phyloP scores from a whole-genome alignment of 2,797 vertebrate genomes.

The Arrhamphus sclerolepis region DNA sequence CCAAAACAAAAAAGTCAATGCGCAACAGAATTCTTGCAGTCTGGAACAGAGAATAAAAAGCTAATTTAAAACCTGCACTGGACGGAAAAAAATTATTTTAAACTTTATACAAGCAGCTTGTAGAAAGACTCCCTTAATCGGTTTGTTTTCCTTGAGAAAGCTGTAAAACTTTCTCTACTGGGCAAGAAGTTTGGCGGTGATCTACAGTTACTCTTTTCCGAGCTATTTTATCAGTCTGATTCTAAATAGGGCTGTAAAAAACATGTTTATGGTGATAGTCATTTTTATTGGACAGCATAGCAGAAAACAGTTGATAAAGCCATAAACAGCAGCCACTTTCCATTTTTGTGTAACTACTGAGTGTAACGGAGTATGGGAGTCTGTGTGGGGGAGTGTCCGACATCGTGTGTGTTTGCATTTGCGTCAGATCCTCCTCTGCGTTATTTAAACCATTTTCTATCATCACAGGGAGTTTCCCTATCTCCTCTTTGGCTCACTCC shows the following conservation, averaged over 20 bases:
- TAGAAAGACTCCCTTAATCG: not conserved
- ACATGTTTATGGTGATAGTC: constrained; percentile 33
- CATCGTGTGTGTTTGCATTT: constrained; percentile 10
- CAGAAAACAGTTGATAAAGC: constrained; percentile 38
- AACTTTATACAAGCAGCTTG: not conserved
- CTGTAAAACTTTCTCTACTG: constrained; percentile 5
- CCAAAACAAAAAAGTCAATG: too few relatives aligned
- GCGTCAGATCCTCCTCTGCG: constrained; percentile 22
- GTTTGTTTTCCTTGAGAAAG: not conserved
- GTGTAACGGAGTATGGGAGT: constrained; percentile 3
- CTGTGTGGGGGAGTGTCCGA: constrained; percentile 9
- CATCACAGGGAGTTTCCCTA: constrained; percentile 49
- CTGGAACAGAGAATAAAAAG: too few relatives aligned
- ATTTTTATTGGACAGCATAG: constrained; percentile 49
- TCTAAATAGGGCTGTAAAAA: constrained; percentile 29
- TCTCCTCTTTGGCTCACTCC: constrained; percentile 10
- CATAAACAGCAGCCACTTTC: constrained; percentile 45
- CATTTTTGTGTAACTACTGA: constrained; percentile 20
- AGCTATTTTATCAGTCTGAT: constrained; percentile 23
- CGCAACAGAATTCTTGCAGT: too few relatives aligned
- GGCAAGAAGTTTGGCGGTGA: constrained; percentile 10
- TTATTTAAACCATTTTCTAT: constrained; percentile 41
- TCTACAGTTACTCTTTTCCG: constrained; percentile 7
- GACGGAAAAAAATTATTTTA: not conserved
- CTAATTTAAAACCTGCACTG: not conserved